These are phyloP conservation scores for Thermophis baileyi DNA, from an alignment of 2,113 vertebrate species.

Conservation along the genomic window DNA sequence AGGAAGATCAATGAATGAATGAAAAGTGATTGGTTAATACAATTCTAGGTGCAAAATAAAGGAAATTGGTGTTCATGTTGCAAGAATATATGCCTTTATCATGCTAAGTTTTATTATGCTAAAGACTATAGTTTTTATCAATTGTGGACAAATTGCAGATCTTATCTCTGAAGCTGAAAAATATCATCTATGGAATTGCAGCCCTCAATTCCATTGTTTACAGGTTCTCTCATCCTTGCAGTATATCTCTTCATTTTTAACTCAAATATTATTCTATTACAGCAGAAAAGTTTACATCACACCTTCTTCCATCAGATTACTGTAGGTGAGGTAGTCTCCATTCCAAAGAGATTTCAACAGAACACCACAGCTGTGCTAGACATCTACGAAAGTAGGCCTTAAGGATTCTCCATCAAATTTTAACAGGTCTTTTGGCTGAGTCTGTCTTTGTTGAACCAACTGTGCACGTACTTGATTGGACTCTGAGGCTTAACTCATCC, in stretches of 20 bases:
- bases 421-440: slow-evolving; percentile 39
- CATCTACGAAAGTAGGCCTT: background rate
- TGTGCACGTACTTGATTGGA: slow-evolving; percentile 16
- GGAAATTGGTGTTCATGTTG: background rate
- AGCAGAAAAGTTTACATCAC: slow-evolving; percentile 11
- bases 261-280: background rate
- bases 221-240: background rate
- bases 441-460: slow-evolving; percentile 9
- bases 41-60: background rate
- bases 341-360: slow-evolving; percentile 52
- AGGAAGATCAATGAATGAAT: background rate
- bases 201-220: background rate
- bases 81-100: background rate
- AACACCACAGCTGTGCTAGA: slow-evolving; percentile 46
- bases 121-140: background rate
- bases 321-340: slow-evolving; percentile 37
- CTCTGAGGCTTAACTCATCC: slow-evolving; percentile 40
- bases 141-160: background rate
- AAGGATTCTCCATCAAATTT: slow-evolving; percentile 26
- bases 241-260: background rate
- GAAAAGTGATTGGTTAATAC: background rate
- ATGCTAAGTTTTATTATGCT: background rate
- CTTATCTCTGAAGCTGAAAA: background rate
- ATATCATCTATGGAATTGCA: background rate
- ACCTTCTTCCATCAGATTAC: slow-evolving; percentile 29